These are phyloP conservation scores for Neoascia interrupta DNA, from an alignment of 2,888 invertebrate species.

Conservation along the genomic window DNA sequence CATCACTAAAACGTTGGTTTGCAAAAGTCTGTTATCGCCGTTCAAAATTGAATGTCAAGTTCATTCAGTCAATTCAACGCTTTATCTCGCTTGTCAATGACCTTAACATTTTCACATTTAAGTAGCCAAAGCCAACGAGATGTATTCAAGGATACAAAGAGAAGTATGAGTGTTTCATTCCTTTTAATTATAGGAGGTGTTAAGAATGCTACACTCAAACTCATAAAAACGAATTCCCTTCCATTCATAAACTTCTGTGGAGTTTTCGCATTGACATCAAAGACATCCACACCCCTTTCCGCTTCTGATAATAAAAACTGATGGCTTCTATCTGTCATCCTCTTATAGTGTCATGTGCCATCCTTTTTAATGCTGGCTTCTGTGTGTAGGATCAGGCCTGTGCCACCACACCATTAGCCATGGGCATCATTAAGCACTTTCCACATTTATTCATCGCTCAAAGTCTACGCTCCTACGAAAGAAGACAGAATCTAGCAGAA, in stretches of 20 bases:
- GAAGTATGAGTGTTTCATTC: conserved; percentile 48
- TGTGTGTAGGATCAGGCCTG: too few relatives aligned
- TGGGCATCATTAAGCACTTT: conserved; percentile 49
- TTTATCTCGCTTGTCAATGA: conserved; percentile 41
- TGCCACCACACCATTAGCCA: conserved; percentile 16
- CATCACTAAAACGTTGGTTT: too few relatives aligned
- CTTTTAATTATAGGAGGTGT: too few relatives aligned
- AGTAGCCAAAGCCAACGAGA: background rate
- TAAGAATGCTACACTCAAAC: conserved; percentile 51
- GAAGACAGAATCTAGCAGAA: conserved; percentile 21
- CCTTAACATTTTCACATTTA: conserved; percentile 3
- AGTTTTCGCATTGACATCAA: too few relatives aligned
- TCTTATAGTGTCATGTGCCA: conserved; percentile 29
- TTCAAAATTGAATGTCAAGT: conserved; percentile 25
- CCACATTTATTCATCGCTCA: conserved; percentile 19
- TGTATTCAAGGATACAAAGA: conserved; percentile 22
- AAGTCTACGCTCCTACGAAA: too few relatives aligned
- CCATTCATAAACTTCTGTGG: too few relatives aligned
- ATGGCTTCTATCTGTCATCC: conserved; percentile 55
- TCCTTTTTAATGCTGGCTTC: conserved; percentile 10
- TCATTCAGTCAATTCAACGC: conserved; percentile 10
- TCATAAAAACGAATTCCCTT: conserved; percentile 54
- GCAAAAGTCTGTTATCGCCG: too few relatives aligned
- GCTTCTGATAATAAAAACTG: conserved; percentile 47
- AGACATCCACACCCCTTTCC: background rate